These are phyloP conservation scores for Pteruthius melanotis DNA, from an alignment of 2,113 vertebrate species.

Conservation along the genomic window DNA sequence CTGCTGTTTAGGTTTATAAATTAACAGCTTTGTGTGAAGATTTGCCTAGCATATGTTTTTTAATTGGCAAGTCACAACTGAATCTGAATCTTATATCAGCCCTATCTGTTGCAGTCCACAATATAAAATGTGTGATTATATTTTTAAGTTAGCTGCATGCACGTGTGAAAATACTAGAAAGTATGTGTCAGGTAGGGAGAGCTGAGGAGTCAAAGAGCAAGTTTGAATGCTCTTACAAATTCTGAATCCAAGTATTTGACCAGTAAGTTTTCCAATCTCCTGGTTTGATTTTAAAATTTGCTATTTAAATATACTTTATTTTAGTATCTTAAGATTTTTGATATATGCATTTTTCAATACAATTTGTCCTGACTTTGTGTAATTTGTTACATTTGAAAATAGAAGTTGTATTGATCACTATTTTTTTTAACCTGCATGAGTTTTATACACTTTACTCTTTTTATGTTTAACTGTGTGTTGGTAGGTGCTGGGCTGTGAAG, in stretches of 20 bases:
- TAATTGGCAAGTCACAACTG: not conserved
- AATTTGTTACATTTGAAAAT: not conserved
- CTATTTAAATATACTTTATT: not conserved
- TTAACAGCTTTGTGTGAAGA: not conserved
- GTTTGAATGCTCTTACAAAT: not conserved
- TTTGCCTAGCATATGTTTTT: not conserved
- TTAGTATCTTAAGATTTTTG: not conserved
- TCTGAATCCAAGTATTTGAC: not conserved
- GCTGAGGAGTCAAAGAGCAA: not conserved
- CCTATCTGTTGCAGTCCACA: not conserved
- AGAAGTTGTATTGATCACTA: not conserved
- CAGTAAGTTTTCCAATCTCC: not conserved
- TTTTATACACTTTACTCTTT: not conserved
- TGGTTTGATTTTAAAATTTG: not conserved
- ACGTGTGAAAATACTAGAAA: not conserved
- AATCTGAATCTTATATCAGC: not conserved
- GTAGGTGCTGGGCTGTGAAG: not conserved
- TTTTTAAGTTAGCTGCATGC: not conserved
- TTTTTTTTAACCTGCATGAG: too few relatives aligned
- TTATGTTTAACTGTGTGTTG: not conserved
- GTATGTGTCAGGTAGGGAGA: not conserved
- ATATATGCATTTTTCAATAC: not conserved
- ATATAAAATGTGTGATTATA: not conserved
- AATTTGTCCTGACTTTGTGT: not conserved
- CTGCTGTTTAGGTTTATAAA: not conserved